Base-by-base conservation (phyloP, 1,140 invertebrate genomes). In the Drosophila eugracilis region DNA sequence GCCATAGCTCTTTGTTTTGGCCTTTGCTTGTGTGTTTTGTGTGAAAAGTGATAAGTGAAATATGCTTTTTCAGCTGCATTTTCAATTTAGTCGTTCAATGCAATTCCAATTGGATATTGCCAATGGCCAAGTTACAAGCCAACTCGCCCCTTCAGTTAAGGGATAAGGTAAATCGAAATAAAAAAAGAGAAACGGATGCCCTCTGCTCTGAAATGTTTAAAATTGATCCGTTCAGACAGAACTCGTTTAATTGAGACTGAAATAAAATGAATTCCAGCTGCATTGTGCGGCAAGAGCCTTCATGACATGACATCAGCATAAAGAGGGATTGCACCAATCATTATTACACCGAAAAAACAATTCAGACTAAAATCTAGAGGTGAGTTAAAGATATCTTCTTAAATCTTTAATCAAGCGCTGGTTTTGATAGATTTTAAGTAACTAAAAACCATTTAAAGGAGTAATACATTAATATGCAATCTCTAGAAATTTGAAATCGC, bases 11-110 rank as follows among this genome's bases (percentile, higher is more conserved):
- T 81, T 83, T 83, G 69, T 83, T 77, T 41, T 57, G 47, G 55
- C 60, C 65, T 66, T 22, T 41, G 42, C 30, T 63, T 60, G 39
- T 84, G 58, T 55, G 73, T 86, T 81, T 81, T 85, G 81, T 85
- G 83, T 77, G 81, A 81, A 85, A 85, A 86, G 81, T 80, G 81
- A 85, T 85, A 85, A 85, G 81, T 85, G 81, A 85, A 85, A 86
- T 85, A 85, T 85, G 81, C 81, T 85, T 85, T 70, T 85, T 86
- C 83, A 85, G 81, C 72, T 75, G 72, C 71, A 75, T 75, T 85
- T 85, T 85, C 81, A 85, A 85, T 85, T 85, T 85, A 85, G 81
- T 62, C 74, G 77, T 78, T 86, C 81, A 86, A 85, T 85, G 83
- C 77, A 86, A 85, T 86, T 85, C 47, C 77, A 85, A 86, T 85